Conservation (phyloP, 2,888 invertebrate species). For the Lathronympha strigana region DNA sequence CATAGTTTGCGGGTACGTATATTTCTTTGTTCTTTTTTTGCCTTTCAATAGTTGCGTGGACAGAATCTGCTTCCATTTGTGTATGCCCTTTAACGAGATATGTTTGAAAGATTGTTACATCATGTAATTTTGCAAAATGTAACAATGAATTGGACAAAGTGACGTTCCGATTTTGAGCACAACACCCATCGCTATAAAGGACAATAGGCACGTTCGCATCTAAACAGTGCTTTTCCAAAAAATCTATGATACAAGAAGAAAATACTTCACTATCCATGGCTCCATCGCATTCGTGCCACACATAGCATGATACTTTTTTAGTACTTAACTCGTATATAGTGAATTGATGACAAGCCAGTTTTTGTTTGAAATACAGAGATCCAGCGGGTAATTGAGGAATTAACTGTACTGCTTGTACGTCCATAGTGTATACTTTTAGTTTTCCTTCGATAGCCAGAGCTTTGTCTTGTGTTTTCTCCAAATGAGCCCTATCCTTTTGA, state of each 20-base stretch:
- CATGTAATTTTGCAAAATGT: slow-evolving; percentile 29
- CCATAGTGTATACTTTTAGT: slow-evolving; percentile 14
- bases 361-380: slow-evolving; percentile 13
- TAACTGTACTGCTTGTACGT: slow-evolving; percentile 15
- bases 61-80: slow-evolving; percentile 42
- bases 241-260: slow-evolving; percentile 12
- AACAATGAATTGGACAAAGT: slow-evolving; percentile 41
- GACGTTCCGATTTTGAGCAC: slow-evolving; percentile 30
- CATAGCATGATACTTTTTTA: slow-evolving; percentile 44
- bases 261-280: slow-evolving; percentile 20
- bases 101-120: slow-evolving; percentile 33
- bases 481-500: slow-evolving; percentile 29
- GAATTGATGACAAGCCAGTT: slow-evolving; percentile 22
- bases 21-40: slow-evolving; percentile 32
- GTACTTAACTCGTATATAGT: slow-evolving; percentile 20
- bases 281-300: slow-evolving; percentile 46
- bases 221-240: slow-evolving; percentile 15
- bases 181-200: slow-evolving; percentile 43
- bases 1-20: slow-evolving; percentile 32
- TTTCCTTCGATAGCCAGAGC: slow-evolving; percentile 12
- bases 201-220: slow-evolving; percentile 36
- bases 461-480: slow-evolving; percentile 13
- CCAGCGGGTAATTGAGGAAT: slow-evolving; percentile 12
- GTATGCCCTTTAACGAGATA: slow-evolving; percentile 42
- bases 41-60: slow-evolving; percentile 38